phyloP scores from a whole-genome alignment of 1,140 invertebrate genomes.

The Brachionus angularis region DNA sequence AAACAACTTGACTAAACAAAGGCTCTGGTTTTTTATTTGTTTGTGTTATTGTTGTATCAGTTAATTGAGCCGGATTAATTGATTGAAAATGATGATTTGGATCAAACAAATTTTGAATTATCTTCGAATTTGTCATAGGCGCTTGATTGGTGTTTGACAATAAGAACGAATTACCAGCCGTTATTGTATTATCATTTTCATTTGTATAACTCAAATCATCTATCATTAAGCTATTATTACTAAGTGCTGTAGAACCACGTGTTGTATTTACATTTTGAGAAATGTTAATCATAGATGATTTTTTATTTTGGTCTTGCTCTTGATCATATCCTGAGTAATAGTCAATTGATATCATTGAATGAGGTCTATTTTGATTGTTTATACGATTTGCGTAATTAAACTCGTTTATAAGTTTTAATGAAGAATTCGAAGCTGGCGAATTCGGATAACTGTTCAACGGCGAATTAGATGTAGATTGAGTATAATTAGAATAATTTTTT shows the following conservation, averaged over 20 bases:
- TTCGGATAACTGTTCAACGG: slow-evolving; percentile 12
- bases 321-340: background rate
- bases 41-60: no score
- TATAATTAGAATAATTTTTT: background rate
- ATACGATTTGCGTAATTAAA: no score
- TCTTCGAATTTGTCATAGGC: background rate
- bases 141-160: background rate
- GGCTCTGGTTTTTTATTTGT: slow-evolving; percentile 17
- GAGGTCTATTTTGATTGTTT: slow-evolving; percentile 27
- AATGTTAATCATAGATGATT: no score
- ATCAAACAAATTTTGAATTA: slow-evolving; percentile 8
- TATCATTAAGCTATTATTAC: background rate
- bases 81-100: slow-evolving; percentile 29
- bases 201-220: slow-evolving; percentile 1
- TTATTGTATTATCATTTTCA: slow-evolving; percentile 24
- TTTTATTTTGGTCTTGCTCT: no score
- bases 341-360: slow-evolving; percentile 11
- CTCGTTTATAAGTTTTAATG: no score
- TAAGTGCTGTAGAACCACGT: background rate
- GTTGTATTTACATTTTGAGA: slow-evolving; percentile 10
- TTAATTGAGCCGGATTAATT: background rate
- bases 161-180: slow-evolving; percentile 11
- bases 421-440: no score
- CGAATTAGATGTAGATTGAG: background rate
- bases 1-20: slow-evolving; percentile 18